phyloP scores from a whole-genome alignment of 2,797 vertebrate species.

The Acridotheres tristis region DNA sequence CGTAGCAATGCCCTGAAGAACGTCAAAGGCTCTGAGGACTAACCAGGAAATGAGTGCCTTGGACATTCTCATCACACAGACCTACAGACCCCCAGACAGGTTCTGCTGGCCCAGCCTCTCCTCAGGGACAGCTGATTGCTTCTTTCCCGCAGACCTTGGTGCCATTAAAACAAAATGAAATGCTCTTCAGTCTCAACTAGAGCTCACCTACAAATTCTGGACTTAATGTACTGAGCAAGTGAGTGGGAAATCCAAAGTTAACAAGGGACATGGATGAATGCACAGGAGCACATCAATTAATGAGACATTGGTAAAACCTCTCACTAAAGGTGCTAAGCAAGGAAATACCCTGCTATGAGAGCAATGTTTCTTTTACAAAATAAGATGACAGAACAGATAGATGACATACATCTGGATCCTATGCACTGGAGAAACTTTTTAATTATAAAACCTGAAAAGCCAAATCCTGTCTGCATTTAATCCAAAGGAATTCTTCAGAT shows the following conservation, averaged over 20 bases:
- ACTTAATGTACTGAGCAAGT: neutral
- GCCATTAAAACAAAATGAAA: neutral
- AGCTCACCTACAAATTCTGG: neutral
- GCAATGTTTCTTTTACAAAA: neutral
- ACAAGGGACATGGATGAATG: neutral
- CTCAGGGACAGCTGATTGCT: neutral
- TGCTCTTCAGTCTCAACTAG: neutral
- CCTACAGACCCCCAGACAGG: neutral
- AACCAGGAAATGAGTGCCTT: neutral
- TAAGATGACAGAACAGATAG: neutral
- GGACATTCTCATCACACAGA: rapidly evolving
- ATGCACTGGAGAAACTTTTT: neutral
- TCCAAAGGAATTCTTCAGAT: neutral
- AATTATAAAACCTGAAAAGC: neutral
- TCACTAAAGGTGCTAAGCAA: neutral
- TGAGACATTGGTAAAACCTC: neutral
- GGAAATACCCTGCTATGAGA: neutral
- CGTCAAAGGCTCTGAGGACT: neutral
- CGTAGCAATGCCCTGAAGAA: neutral
- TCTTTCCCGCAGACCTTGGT: neutral
- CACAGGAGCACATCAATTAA: neutral
- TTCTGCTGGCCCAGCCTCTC: neutral
- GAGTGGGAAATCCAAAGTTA: rapidly evolving
- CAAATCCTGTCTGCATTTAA: neutral
- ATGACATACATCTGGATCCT: neutral